Conservation (phyloP, 2,888 invertebrate genomes). For the Rhodophaea formosa region DNA sequence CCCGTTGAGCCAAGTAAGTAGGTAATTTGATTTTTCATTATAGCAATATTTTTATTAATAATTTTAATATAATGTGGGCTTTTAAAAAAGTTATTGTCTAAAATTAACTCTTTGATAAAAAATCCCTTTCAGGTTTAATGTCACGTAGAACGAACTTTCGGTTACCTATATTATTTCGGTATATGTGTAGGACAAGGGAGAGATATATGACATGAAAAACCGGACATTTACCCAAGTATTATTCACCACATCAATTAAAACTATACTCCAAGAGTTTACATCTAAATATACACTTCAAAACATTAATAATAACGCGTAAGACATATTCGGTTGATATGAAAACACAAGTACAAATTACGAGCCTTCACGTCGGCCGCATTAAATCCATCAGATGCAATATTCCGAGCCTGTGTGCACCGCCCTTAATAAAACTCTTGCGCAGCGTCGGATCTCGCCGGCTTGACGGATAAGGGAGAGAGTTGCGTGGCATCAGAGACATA, state of each 20-base stretch:
- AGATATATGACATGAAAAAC: no score
- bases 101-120: no score
- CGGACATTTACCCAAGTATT: no score
- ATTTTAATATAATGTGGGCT: no score
- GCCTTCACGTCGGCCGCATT: conserved; percentile 9
- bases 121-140: no score
- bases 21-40: no score
- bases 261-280: not conserved
- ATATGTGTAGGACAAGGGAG: no score
- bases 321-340: conserved; percentile 3
- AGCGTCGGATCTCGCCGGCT: conserved; percentile 47
- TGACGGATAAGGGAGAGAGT: conserved; percentile 30
- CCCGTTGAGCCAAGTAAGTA: no score
- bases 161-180: no score
- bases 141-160: no score
- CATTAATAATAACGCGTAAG: not conserved
- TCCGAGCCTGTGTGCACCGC: conserved; percentile 44
- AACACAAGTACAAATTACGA: conserved; percentile 6
- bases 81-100: no score
- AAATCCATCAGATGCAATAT: conserved; percentile 19
- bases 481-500: conserved; percentile 17
- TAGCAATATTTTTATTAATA: no score
- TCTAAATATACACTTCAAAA: not conserved
- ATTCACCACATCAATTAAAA: not conserved
- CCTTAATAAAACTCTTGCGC: conserved; percentile 52